Base-by-base conservation (phyloP, 1,140 invertebrate species). In the Pseudomyrmex sp. region DNA sequence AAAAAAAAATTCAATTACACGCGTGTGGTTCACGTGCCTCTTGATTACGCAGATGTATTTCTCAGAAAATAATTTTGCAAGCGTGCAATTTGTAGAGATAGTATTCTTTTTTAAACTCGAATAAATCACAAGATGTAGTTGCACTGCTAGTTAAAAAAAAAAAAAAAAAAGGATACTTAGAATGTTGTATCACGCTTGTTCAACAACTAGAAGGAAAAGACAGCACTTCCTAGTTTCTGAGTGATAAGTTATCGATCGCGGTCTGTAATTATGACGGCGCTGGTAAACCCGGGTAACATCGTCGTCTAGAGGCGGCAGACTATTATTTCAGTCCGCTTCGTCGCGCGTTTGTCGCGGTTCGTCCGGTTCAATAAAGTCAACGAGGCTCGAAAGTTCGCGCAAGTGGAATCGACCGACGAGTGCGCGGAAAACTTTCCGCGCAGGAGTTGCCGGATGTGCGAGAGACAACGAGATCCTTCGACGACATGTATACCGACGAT, bases 391-490 rank as follows among this genome's bases (percentile, higher is more conserved):
- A 80, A 63, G 62, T 76, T 66, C 74, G 56, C 5, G 48, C 48
- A 69, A 50, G 73, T 13, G 73, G 59, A 54, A 84, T 69, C 58
- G 63, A 13, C 48, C 10, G 23, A 26, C 61, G 23, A 13, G 48
- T 50, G n/a, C 52, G 61, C 26, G 50, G 62, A 58, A 74, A 82
- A 84, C 35, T 85, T 35, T 87, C 20, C 15, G 9, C 15, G 68
- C 54, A 79, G 66, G 44, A 77, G 35, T 18, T 4, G 35, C 44
- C 76, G 76, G 65, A 74, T 73, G 63, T 77, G 85, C 61, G 62
- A 70, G 76, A 73, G 72, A 89, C 68, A 86, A 89, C 66, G 72
- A 88, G 76, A 85, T 89, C 86, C 0, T 75, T 0, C 5, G 35
- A 35, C 35, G 35, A 35, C 35, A 35, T 35, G 35, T 35, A 35